Base-by-base conservation (phyloP, 2,888 invertebrate species). In the Conomelus anceps region DNA sequence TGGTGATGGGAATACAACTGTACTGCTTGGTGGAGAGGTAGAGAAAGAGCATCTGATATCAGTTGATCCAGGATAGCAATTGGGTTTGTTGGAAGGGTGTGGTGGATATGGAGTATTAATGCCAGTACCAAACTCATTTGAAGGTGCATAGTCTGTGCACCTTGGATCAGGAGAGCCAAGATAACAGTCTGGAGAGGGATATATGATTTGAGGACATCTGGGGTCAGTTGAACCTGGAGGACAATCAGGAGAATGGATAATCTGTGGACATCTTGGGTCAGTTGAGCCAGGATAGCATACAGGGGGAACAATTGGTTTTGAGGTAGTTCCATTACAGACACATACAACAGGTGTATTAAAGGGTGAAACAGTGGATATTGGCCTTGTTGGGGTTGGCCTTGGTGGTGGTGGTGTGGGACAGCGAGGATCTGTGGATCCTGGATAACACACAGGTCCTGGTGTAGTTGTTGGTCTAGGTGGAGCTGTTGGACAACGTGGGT, bases 391-490 rank as follows among this genome's bases (percentile, higher is more conserved):
- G 11, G 89, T 88, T 26, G 89, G 88, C 41, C 89, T 34, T 29
- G 90, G 89, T 22, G 87, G 84, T 26, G 89, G 90, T 84, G 86
- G 84, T 92, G n/a, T n/a, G n/a, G 93, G 93, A 89, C 93, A 93
- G 1, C 92, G 91, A 0, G 93, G 93, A 91, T 94, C 93, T 93
- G 91, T 92, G 0, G 63, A 93, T 90, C 85, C 93, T 93, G 89
- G 94, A 89, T 91, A 94, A 85, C 94, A 93, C 0, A 17, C 84
- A 22, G 91, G 88, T 22, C 87, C 84, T 3, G 89, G 20, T 88
- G 89, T 63, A 84, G 84, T 20, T 22, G 89, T 24, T 3, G 88
- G 84, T 3, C 92, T 92, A 0, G 93, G 93, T 26, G 89, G 91
- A 3, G 89, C 87, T 90, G 89, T 26, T 86, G 91, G 92, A 90